Conservation (phyloP, 2,113 vertebrate species). For the Fregata magnificens region DNA sequence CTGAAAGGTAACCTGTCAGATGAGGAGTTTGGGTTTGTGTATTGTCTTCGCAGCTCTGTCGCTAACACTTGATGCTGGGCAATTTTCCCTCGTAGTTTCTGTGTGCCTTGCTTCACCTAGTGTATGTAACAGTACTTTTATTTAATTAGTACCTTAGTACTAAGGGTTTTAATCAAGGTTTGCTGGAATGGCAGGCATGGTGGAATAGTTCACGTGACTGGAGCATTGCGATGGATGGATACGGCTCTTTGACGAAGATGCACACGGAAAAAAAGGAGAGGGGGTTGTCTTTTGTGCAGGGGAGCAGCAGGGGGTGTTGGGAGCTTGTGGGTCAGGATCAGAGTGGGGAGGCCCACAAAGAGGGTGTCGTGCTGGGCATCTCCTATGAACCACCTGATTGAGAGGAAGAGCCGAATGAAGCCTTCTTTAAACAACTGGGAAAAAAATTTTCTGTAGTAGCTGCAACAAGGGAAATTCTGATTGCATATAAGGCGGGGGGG, state of each 20-base stretch:
- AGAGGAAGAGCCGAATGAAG: not conserved
- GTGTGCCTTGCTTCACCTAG: not conserved
- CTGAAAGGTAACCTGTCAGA: not conserved
- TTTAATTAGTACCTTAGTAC: not conserved
- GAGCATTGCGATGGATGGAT: not conserved
- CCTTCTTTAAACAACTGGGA: not conserved
- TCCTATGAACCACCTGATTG: not conserved
- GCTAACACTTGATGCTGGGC: not conserved
- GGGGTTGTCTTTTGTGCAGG: not conserved
- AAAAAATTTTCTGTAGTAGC: not conserved
- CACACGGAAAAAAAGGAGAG: not conserved
- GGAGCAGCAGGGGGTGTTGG: not conserved
- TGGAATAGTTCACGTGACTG: not conserved
- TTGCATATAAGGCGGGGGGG: not conserved
- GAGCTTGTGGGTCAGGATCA: not conserved
- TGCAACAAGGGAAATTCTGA: not conserved
- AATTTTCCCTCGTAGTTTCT: not conserved
- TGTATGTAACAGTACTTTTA: not conserved
- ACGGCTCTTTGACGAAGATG: not conserved
- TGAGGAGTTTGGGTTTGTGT: not conserved
- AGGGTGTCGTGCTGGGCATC: rapidly evolving
- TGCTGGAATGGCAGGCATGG: not conserved
- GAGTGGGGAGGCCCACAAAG: not conserved
- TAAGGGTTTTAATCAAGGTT: not conserved
- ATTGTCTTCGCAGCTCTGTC: not conserved